Conservation (phyloP, 2,113 vertebrate genomes). For the Pipra filicauda region DNA sequence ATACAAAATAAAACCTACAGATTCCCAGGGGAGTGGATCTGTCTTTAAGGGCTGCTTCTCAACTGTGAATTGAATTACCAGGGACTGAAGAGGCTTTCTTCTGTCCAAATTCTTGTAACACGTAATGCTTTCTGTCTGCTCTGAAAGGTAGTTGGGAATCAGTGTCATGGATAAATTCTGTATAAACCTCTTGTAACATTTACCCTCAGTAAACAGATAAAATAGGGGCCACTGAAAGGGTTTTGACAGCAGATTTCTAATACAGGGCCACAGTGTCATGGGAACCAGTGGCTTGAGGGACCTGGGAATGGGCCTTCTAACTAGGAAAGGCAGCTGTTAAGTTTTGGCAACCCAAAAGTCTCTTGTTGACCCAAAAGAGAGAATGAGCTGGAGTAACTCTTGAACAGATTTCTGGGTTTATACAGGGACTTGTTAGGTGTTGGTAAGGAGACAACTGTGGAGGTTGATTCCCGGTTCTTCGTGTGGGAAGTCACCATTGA, state of each 20-base stretch:
- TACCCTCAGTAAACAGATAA: not conserved
- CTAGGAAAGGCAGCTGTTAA: not conserved
- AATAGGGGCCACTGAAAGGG: not conserved
- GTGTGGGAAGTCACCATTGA: not conserved
- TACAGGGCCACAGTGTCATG: not conserved
- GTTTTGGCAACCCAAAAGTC: not conserved
- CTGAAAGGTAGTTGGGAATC: not conserved
- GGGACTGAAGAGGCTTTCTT: not conserved
- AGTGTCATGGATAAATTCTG: not conserved
- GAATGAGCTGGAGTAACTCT: not conserved
- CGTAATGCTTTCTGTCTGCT: not conserved
- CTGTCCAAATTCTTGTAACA: not conserved
- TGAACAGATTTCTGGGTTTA: not conserved
- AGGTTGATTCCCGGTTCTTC: not conserved
- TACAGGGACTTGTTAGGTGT: not conserved
- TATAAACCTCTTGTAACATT: not conserved
- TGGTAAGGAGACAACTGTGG: accelerated
- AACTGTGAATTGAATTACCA: not conserved
- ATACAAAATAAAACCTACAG: not conserved
- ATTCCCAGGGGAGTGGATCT: not conserved
- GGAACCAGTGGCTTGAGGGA: not conserved
- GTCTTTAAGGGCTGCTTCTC: not conserved
- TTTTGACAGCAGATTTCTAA: not conserved
- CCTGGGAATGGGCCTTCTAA: not conserved
- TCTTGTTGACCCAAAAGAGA: not conserved